Conservation (phyloP, 2,113 vertebrate genomes). For the Hiodon alosoides region DNA sequence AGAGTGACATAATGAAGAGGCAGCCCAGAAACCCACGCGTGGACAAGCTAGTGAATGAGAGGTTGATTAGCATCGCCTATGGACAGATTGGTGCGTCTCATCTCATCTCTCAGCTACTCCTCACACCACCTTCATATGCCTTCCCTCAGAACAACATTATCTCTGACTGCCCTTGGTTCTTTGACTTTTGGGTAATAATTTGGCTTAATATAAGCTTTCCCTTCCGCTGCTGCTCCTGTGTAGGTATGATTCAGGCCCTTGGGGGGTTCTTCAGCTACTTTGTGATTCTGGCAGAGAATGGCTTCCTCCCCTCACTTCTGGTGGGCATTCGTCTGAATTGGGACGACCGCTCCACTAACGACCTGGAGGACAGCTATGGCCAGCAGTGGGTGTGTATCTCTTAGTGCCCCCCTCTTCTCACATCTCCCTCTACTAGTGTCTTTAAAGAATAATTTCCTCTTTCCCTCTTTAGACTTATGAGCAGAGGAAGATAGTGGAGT, state of each 20-base stretch:
- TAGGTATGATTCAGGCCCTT: slow-evolving; percentile 86
- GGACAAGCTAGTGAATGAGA: slow-evolving; percentile 68
- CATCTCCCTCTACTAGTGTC: slow-evolving; percentile 15
- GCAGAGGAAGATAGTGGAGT: slow-evolving; percentile 86
- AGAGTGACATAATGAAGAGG: slow-evolving; percentile 74
- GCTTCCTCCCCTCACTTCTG: slow-evolving; percentile 64
- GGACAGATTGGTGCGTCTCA: slow-evolving; percentile 66
- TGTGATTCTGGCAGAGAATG: slow-evolving; percentile 78
- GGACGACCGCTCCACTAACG: slow-evolving; percentile 67
- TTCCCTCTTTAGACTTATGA: slow-evolving; percentile 70
- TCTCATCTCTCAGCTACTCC: background rate
- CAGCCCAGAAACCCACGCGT: slow-evolving; percentile 62
- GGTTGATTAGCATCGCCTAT: slow-evolving; percentile 66
- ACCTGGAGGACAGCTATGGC: slow-evolving; percentile 81
- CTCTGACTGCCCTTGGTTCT: background rate
- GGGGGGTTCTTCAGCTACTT: slow-evolving; percentile 80
- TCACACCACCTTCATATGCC: background rate
- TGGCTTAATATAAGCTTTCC: background rate
- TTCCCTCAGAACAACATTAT: too few species aligned
- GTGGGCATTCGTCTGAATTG: slow-evolving; percentile 72
- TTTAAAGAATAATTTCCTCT: slow-evolving; percentile 8
- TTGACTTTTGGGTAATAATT: background rate
- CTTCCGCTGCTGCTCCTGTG: background rate
- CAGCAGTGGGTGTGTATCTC: slow-evolving; percentile 77
- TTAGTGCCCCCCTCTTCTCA: slow-evolving; percentile 14